These are phyloP conservation scores for Platorchestia sp. DNA, from an alignment of 1,140 invertebrate genomes.

Conservation along the genomic window DNA sequence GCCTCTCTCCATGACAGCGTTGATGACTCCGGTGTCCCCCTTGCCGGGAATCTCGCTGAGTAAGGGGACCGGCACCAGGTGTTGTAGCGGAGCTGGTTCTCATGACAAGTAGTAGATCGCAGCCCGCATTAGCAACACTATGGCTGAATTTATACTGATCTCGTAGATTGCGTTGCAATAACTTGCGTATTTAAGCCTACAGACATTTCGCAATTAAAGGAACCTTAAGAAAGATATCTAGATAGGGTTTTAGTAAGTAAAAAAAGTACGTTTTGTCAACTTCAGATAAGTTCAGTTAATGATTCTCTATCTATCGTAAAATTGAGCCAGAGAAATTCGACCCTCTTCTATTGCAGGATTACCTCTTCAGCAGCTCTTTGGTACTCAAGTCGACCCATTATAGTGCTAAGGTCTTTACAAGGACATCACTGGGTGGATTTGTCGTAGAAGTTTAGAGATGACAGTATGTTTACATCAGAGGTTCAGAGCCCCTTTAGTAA, in stretches of 20 bases:
- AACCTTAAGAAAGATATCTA: neutral
- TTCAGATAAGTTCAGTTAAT: neutral
- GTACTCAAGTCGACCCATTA: slow-evolving; percentile 22
- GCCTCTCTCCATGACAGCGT: neutral
- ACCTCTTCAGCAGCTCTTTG: neutral
- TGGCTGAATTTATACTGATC: neutral
- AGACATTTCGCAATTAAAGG: neutral
- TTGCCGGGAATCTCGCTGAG: neutral
- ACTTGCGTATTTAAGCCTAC: neutral
- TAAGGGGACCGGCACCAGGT: neutral
- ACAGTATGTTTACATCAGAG: slow-evolving; percentile 2
- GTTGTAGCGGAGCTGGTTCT: neutral
- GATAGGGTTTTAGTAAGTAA: neutral
- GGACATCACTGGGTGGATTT: slow-evolving; percentile 37
- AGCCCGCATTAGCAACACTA: neutral
- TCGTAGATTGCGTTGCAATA: neutral
- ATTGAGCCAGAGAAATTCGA: neutral
- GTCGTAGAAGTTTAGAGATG: slow-evolving; percentile 43
- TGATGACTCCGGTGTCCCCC: neutral
- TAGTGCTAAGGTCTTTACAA: slow-evolving; percentile 44
- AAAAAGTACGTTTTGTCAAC: neutral
- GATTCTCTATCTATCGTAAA: neutral
- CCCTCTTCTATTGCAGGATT: neutral
- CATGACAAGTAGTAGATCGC: neutral
- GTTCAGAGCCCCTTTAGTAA: neutral